Evolutionary conservation across 30 jellyfish, hydroid and myxozoan genomes (phyloP).

Genomic region (Cassiopea andromeda): DNA sequence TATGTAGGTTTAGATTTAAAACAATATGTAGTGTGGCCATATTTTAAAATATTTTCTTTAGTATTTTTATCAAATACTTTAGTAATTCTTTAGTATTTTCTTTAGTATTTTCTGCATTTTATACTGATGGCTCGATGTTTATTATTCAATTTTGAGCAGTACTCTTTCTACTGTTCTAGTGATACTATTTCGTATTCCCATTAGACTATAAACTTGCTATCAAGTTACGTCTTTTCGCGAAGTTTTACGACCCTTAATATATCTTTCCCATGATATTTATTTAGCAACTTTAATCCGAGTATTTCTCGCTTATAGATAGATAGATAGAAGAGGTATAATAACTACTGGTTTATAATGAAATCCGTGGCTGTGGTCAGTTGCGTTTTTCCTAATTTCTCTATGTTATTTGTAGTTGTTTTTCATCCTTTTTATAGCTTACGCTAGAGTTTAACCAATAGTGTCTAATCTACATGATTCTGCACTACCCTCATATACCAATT

Average conservation of each 20-base stretch:
- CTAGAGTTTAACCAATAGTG: not conserved
- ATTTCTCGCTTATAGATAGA: not conserved
- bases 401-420: not conserved
- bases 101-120: not conserved
- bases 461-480: not conserved
- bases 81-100: not conserved
- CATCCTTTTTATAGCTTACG: not conserved
- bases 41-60: not conserved
- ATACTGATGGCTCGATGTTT: not conserved
- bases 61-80: not conserved
- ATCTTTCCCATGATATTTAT: not conserved
- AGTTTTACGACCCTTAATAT: not conserved
- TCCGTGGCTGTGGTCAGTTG: not conserved
- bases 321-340: not conserved
- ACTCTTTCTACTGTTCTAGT: not conserved
- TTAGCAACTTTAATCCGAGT: not conserved
- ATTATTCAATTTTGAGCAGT: not conserved
- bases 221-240: not conserved
- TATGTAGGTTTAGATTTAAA: not conserved
- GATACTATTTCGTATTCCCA: not conserved
- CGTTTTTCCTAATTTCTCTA: not conserved
- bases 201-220: no score
- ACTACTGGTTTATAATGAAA: not conserved
- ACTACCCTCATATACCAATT: not conserved
- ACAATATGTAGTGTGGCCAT: not conserved